Conservation (phyloP, 2,888 invertebrate genomes). For the Mayetiola destructor region DNA sequence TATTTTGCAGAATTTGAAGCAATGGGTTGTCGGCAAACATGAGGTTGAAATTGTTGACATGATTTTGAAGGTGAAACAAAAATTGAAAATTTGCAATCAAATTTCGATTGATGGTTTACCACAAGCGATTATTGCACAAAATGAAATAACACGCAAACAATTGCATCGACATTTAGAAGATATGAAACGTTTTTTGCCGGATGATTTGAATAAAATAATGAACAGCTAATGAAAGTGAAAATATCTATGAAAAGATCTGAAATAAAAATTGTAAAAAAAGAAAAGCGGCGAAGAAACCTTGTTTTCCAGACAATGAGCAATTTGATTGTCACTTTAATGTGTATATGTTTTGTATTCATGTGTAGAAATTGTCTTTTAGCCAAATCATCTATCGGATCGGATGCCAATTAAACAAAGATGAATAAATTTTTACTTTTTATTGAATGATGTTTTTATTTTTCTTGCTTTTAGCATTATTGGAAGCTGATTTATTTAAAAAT, state of each 20-base stretch:
- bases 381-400: not conserved
- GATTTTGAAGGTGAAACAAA: conserved; percentile 82
- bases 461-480: too few relatives aligned
- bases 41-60: conserved; percentile 98
- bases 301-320: not conserved
- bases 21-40: conserved; percentile 82
- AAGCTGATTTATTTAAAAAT: too few relatives aligned
- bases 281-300: not conserved
- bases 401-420: conserved; percentile 1
- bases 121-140: conserved; percentile 11
- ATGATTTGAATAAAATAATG: conserved; percentile 71
- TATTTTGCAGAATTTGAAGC: conserved; percentile 59
- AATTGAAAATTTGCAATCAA: conserved; percentile 50
- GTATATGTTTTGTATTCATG: too few relatives aligned
- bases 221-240: conserved; percentile 19
- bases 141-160: conserved; percentile 44
- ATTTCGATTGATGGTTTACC: conserved; percentile 8
- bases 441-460: too few relatives aligned
- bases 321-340: too few relatives aligned
- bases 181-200: conserved; percentile 69
- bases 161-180: conserved; percentile 57
- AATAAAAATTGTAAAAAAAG: not conserved
- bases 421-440: conserved; percentile 7
- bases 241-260: not conserved
- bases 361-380: not conserved